Evolutionary conservation across 2,113 vertebrate species (phyloP).

Genomic region (Cyprinodon variegatus): DNA sequence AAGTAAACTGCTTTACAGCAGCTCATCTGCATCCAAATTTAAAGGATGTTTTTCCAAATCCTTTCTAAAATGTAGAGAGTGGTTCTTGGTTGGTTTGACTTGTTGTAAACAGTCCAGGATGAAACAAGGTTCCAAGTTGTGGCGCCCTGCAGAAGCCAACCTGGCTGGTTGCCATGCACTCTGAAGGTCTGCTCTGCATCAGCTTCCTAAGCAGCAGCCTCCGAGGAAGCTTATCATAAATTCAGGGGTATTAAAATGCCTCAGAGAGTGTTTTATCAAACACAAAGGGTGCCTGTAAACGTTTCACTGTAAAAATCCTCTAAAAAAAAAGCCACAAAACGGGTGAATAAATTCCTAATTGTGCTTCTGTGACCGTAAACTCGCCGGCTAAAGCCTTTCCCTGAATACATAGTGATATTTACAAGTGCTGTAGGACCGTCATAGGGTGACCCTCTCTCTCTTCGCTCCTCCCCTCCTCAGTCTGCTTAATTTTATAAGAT

Average conservation of each 20-base stretch:
- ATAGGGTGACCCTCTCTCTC: slow-evolving; percentile 18
- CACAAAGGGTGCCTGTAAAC: slow-evolving; percentile 71
- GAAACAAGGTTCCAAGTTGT: slow-evolving; percentile 30
- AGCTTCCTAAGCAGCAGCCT: slow-evolving; percentile 41
- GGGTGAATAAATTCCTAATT: slow-evolving; percentile 49
- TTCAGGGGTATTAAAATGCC: slow-evolving; percentile 67
- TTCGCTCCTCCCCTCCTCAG: slow-evolving; percentile 43
- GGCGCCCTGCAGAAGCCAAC: slow-evolving; percentile 22
- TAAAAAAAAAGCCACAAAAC: slow-evolving; percentile 41
- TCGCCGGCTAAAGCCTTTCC: slow-evolving; percentile 31
- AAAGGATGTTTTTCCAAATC: not conserved
- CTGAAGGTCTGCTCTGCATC: slow-evolving; percentile 44
- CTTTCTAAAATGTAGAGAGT: not conserved
- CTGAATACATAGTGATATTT: slow-evolving; percentile 59
- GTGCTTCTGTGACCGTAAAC: slow-evolving; percentile 47
- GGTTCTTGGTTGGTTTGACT: not conserved
- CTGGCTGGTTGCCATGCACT: slow-evolving; percentile 48
- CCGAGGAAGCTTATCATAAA: slow-evolving; percentile 64
- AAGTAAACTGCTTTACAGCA: not conserved
- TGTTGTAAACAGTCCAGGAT: slow-evolving; percentile 10
- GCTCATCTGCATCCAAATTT: not conserved
- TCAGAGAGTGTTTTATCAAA: slow-evolving; percentile 64
- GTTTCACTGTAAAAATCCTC: slow-evolving; percentile 43
- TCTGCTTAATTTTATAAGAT: slow-evolving; percentile 81
- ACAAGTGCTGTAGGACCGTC: slow-evolving; percentile 53